Evolutionary conservation across 2,797 vertebrate genomes (phyloP).

Genomic region (Numenius phaeopus): DNA sequence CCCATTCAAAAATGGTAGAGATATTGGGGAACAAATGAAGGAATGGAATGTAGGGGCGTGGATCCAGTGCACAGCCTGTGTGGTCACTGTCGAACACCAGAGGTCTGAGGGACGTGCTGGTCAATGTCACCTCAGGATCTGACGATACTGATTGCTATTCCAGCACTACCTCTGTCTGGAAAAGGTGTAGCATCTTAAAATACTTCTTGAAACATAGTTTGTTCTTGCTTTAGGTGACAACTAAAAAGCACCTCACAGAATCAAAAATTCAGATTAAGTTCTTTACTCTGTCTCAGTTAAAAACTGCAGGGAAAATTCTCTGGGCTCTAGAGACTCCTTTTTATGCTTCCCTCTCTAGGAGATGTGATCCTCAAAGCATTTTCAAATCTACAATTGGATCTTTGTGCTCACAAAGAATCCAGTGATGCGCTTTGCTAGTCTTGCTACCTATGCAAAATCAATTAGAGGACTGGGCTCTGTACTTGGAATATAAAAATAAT

Average conservation of each 20-base stretch:
- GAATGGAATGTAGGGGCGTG: neutral
- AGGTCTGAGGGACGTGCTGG: neutral
- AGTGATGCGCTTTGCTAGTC: neutral
- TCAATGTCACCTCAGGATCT: neutral
- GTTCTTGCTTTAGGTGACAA: neutral
- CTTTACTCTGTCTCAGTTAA: neutral
- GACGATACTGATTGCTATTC: neutral
- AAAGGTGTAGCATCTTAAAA: neutral
- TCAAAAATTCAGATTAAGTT: neutral
- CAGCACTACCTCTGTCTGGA: neutral
- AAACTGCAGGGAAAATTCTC: neutral
- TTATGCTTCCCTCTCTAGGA: neutral
- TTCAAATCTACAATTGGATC: neutral
- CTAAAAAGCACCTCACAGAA: neutral
- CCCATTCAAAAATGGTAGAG: neutral
- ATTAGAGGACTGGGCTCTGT: neutral
- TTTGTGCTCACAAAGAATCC: neutral
- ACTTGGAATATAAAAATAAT: neutral
- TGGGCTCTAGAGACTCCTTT: neutral
- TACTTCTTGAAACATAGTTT: neutral
- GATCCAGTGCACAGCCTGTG: neutral
- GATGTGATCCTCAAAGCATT: neutral
- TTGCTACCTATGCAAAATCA: neutral
- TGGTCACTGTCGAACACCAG: neutral
- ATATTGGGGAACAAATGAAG: neutral